A percentile compares a stretch with the other conserved stretches of the same genome.
These are phyloP conservation scores for Himalopsyche kuldschensis DNA, from an alignment of 2,888 invertebrate species.

Conservation along the genomic window DNA sequence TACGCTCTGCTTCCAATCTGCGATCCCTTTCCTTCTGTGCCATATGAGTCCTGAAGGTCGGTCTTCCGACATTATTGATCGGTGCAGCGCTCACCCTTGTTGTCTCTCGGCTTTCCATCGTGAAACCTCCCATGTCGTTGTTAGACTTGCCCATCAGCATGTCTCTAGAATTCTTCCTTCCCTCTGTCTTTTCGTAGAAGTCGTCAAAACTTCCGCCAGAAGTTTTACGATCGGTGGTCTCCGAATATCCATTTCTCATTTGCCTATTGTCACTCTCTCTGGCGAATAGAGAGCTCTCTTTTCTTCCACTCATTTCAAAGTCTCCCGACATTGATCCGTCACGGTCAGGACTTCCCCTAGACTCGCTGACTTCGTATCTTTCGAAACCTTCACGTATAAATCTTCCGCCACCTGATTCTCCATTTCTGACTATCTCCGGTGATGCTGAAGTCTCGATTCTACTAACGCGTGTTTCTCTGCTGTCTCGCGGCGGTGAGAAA, in stretches of 20 bases:
- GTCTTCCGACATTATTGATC: slow-evolving; percentile 56
- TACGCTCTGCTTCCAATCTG: slow-evolving; percentile 69
- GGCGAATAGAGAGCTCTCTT: slow-evolving; percentile 19
- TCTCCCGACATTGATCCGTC: slow-evolving; percentile 59
- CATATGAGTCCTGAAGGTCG: slow-evolving; percentile 75
- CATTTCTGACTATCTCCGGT: slow-evolving; percentile 40
- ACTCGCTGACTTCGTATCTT: slow-evolving; percentile 30
- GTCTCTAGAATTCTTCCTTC: slow-evolving; percentile 56
- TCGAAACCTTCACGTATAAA: slow-evolving; percentile 35
- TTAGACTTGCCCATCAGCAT: slow-evolving; percentile 53
- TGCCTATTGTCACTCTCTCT: slow-evolving; percentile 22
- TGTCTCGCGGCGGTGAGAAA: slow-evolving; percentile 51
- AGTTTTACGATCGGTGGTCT: slow-evolving; percentile 22
- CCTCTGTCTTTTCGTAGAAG: slow-evolving; percentile 53
- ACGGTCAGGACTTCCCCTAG: slow-evolving; percentile 32
- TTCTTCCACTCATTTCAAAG: slow-evolving; percentile 42
- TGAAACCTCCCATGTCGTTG: background rate
- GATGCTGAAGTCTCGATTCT: slow-evolving; percentile 40
- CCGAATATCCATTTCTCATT: slow-evolving; percentile 25
- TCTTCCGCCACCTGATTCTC: slow-evolving; percentile 35
- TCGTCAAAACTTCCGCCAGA: slow-evolving; percentile 35
- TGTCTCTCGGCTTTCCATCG: slow-evolving; percentile 46
- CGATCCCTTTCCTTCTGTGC: slow-evolving; percentile 66
- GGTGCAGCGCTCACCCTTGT: slow-evolving; percentile 54
- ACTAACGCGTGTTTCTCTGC: slow-evolving; percentile 18